Base-by-base conservation (phyloP, 2,888 invertebrate genomes). In the Heterodera filipjevi region DNA sequence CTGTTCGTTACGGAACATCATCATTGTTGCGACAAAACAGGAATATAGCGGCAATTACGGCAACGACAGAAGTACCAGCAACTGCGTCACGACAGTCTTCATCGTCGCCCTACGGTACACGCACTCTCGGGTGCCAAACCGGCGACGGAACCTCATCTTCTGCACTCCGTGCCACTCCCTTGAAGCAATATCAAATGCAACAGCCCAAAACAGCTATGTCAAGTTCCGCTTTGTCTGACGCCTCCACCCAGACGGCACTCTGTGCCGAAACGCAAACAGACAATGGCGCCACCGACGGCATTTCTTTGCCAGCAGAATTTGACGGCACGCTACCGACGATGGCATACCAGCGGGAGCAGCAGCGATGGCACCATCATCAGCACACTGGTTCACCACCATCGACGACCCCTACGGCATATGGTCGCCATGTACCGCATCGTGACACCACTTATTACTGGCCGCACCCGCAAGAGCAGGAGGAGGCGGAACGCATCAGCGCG, bases 251-350 rank as follows among this genome's bases (percentile, higher is more conserved):
- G 33, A 75, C 75, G 30, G 33, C 75, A 33, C 64, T 75, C 19
- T 75, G 75, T 64, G 75, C 75, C 59, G 75, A 75, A 75, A 75
- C 75, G 19, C 75, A 75, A 32, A 75, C 75, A 32, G 75, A 75
- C n/a, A n/a, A n/a, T n/a, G n/a, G n/a, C n/a, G n/a, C n/a, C n/a
- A n/a, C n/a, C n/a, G n/a, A n/a, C n/a, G n/a, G n/a, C n/a, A n/a
- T n/a, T n/a, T n/a, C n/a, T n/a, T n/a, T 16, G n/a, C 49, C 59
- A n/a, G 10, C 35, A 2, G 46, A 73, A 49, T 35, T 73, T 27
- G 49, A 73, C 35, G 10, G 64, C 64, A 27, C 27, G 27, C 5
- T 22, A 22, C 27, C 59, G 49, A 49, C 49, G 49, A 49, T 12
- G 16, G 53, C 5, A 12, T 22, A 5, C 22, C n/a, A 53, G 22